Base-by-base conservation (phyloP, 2,888 invertebrate species). In the Lasius platythorax region DNA sequence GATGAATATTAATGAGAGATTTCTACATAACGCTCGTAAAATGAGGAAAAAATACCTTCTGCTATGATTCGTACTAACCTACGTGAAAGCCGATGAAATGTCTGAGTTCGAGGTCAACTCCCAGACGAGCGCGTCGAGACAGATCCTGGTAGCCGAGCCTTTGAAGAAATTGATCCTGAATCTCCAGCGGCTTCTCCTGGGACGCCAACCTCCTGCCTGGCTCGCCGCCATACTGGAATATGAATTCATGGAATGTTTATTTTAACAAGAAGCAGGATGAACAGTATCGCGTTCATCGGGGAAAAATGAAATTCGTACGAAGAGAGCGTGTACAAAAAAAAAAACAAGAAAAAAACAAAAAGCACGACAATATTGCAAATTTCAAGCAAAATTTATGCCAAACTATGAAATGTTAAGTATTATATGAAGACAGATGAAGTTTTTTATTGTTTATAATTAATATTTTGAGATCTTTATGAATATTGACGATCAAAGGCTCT, bases 71-170 rank as follows among this genome's bases (percentile, higher is more conserved):
- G 76, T 46, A 94, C 95, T 92, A 86, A 95, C 95, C 95, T 12
- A 96, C 95, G 91, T 96, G 96, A 95, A 97, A 97, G 67, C 96
- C 95, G 85, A 97, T 93, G 84, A 96, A 95, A 94, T 96, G 96
- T 63, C 96, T 95, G 85, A 97, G 94, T 92, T 97, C 97, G 40
- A 96, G 96, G 94, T 97, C 97, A 83, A 97, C 97, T 15, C 97
- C 96, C 85, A 97, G 94, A 64, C 97, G 95, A 46, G 96, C 94
- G 87, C 97, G 95, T 79, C 97, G 95, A 28, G 96, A 96, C 90
- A 95, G 94, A 72, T 97, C 96, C 76, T 95, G 95, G 95, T 96
- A 97, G 9, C 97, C 97, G 81, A 96, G 95, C 61, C 95, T 95
- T 73, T 95, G 95, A 84, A 97, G 95, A 94, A 96, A 96, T 86